Evolutionary conservation across 2,888 invertebrate genomes (phyloP).

Genomic region (Oxystoma pomonae): DNA sequence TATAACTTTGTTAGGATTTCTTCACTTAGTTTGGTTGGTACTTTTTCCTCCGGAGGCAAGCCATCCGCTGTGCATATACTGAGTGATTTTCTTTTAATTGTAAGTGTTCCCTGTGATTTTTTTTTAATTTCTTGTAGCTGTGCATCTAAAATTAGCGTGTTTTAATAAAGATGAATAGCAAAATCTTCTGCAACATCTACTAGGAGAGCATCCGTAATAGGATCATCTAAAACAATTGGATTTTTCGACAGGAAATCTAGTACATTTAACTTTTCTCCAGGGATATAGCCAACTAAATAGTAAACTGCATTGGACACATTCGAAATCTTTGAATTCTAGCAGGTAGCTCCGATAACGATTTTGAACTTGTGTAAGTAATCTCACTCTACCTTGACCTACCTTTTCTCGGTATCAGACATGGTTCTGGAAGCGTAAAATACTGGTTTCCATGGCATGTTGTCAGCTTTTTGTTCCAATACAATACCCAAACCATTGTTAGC

Average conservation of each 20-base stretch:
- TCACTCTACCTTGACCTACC: too few relatives aligned
- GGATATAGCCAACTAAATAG: background rate
- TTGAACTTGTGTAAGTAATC: too few relatives aligned
- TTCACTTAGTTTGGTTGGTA: background rate
- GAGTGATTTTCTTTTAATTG: background rate
- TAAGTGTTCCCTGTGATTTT: background rate
- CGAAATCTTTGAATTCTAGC: slow-evolving; percentile 38
- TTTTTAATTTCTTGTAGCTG: background rate
- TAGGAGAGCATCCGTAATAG: background rate
- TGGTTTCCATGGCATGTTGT: too few relatives aligned
- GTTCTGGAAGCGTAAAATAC: too few relatives aligned
- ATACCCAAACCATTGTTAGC: too few relatives aligned
- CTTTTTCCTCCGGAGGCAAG: background rate
- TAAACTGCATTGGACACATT: slow-evolving; percentile 12
- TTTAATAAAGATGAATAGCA: background rate
- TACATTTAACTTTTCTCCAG: slow-evolving; percentile 1
- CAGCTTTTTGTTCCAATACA: too few relatives aligned
- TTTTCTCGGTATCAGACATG: too few relatives aligned
- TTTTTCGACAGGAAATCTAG: slow-evolving; percentile 4
- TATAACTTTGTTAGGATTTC: background rate
- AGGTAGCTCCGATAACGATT: slow-evolving; percentile 30
- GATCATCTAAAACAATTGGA: background rate
- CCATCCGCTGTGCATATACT: background rate
- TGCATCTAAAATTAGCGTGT: background rate
- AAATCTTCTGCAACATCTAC: background rate